Base-by-base conservation (phyloP, 2,888 invertebrate genomes). In the Eubasilissa splendida region DNA sequence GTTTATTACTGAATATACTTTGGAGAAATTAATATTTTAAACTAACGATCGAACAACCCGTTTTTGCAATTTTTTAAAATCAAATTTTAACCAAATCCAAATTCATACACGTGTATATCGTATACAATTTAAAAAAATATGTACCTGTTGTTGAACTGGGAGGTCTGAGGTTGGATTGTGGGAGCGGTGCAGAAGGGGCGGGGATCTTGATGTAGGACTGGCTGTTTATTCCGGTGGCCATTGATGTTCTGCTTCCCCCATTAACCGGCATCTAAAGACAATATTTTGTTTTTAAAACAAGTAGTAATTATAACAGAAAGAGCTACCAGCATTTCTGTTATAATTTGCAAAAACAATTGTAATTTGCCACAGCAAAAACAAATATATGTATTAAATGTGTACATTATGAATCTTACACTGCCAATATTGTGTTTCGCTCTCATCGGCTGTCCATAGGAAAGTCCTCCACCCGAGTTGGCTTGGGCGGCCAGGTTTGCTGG, bases 401-500 rank as follows among this genome's bases (percentile, higher is more conserved):
- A 42, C 7, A 7, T 42, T 42, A 42, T 7, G 52, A 63, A 66
- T 81, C 80, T 81, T 42, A 83, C 83, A 74, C 76, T 65, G 31
- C 71, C 63, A 60, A 83, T 79, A 60, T 79, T 83, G 56, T 82
- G 80, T 63, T 79, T 83, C 42, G 82, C 76, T 58, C 60, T 80
- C 59, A 83, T 56, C n/a, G 82, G 82, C 60, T 82, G 79, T 14
- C 79, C 76, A 53, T 83, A 83, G 50, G 78, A 74, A 31, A 79
- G 42, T 4, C 77, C 75, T 11, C 82, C 78, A 7, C 77, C 78
- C 14, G 73, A 59, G 42, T 68, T 73, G 58, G 59, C 33, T 12
- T 56, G 66, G 2, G 75, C 56, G 7, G 52, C 75, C 12, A 73
- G 75, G 52, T 63, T 56, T 52, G 79, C 50, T 4, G 50, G 11